These are phyloP conservation scores for Merluccius polli DNA, from an alignment of 2,797 vertebrate species.

Conservation along the genomic window DNA sequence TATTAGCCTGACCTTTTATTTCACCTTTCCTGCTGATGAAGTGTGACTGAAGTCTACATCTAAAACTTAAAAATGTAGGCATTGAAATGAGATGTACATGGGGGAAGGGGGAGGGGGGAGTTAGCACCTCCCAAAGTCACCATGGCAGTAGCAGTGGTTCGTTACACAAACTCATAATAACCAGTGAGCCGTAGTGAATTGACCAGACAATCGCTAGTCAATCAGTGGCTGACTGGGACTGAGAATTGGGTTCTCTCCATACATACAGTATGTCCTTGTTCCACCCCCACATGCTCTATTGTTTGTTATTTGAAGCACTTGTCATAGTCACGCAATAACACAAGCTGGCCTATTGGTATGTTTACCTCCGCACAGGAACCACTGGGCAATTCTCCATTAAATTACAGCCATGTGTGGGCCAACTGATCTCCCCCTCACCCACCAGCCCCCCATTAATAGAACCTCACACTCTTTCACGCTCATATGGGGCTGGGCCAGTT, in stretches of 20 bases:
- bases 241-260: constrained; percentile 60
- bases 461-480: constrained; percentile 34
- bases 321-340: constrained; percentile 80
- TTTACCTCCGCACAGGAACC: constrained; percentile 79
- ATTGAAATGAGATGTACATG: neutral
- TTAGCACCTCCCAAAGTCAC: neutral
- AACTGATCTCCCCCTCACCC: constrained; percentile 58
- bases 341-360: constrained; percentile 74
- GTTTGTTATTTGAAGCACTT: constrained; percentile 76
- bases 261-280: constrained; percentile 64
- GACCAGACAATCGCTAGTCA: neutral
- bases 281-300: constrained; percentile 44
- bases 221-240: constrained; percentile 27
- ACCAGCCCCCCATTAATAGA: constrained; percentile 27
- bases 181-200: neutral
- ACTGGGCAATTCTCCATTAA: constrained; percentile 77
- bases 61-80: neutral
- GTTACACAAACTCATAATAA: constrained; percentile 2
- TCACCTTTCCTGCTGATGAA: neutral
- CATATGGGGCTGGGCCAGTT: constrained; percentile 24
- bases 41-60: neutral
- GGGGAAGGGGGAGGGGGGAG: too few relatives aligned
- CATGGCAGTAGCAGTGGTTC: neutral
- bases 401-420: constrained; percentile 80
- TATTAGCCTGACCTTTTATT: neutral